Evolutionary conservation across 2,113 vertebrate genomes (phyloP).

Genomic region (Pelecanoides urinatrix): DNA sequence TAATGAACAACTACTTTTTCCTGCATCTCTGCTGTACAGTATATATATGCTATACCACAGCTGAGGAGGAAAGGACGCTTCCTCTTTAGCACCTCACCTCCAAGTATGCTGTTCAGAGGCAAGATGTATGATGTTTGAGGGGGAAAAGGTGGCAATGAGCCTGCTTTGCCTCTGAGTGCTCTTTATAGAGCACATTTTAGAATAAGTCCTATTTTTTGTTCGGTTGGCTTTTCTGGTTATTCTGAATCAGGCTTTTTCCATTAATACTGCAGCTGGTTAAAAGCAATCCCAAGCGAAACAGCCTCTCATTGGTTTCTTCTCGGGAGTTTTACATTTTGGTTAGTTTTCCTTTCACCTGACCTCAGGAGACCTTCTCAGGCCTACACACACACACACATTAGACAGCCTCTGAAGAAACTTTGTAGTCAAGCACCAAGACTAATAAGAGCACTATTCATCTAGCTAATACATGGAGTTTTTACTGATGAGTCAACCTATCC

Average conservation of each 20-base stretch:
- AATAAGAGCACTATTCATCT: slow-evolving; percentile 45
- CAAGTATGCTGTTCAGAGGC: neutral
- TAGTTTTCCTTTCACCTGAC: slow-evolving; percentile 11
- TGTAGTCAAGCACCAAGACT: neutral
- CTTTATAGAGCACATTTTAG: neutral
- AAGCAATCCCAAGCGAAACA: neutral
- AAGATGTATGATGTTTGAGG: neutral
- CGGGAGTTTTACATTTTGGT: neutral
- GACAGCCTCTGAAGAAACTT: neutral
- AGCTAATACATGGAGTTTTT: neutral
- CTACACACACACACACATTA: neutral
- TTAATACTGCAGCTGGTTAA: neutral
- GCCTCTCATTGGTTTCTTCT: neutral
- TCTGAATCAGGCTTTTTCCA: neutral
- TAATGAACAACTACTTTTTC: neutral
- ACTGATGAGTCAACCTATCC: slow-evolving; percentile 27
- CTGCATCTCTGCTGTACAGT: neutral
- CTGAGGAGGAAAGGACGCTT: neutral
- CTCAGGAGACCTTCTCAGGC: slow-evolving; percentile 15
- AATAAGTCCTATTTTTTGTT: neutral
- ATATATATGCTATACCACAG: neutral
- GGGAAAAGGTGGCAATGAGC: neutral
- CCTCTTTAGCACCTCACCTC: neutral
- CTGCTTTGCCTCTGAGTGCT: neutral
- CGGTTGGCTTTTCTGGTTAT: neutral